These are phyloP conservation scores for Leptinotarsa peninsularis DNA, from an alignment of 2,888 invertebrate genomes.

Conservation along the genomic window DNA sequence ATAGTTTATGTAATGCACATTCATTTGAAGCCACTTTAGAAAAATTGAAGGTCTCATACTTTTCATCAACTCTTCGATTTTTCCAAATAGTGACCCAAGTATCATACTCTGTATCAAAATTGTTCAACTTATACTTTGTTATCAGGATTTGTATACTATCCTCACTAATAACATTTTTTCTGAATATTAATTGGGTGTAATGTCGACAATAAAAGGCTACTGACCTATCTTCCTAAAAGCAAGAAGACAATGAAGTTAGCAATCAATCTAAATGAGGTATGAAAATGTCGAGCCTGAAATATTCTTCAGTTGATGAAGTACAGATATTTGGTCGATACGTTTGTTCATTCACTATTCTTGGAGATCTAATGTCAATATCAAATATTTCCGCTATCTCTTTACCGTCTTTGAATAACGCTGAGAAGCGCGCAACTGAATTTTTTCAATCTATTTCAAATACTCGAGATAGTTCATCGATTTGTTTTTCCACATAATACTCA, in stretches of 20 bases:
- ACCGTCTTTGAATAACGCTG: neutral
- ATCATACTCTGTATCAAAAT: too few relatives aligned
- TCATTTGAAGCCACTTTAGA: neutral
- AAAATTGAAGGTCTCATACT: too few relatives aligned
- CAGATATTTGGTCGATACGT: neutral
- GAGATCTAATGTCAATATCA: neutral
- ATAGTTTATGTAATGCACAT: too few relatives aligned
- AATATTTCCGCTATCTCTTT: neutral
- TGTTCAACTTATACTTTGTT: too few relatives aligned
- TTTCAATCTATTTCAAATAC: neutral
- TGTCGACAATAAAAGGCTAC: neutral
- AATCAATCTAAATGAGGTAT: neutral
- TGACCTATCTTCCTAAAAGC: neutral
- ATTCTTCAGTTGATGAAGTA: neutral
- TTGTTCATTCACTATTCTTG: neutral
- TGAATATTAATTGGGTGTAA: neutral
- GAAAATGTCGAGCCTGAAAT: neutral
- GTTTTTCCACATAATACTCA: slow-evolving; percentile 13
- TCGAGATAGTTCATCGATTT: neutral
- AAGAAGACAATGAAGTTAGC: neutral
- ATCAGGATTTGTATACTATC: neutral
- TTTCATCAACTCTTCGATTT: too few relatives aligned
- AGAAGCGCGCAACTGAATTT: neutral
- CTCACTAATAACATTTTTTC: neutral
- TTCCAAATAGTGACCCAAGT: too few relatives aligned